These are phyloP conservation scores for Bryconaethiops microstoma DNA, from an alignment of 2,797 vertebrate species.

Conservation along the genomic window DNA sequence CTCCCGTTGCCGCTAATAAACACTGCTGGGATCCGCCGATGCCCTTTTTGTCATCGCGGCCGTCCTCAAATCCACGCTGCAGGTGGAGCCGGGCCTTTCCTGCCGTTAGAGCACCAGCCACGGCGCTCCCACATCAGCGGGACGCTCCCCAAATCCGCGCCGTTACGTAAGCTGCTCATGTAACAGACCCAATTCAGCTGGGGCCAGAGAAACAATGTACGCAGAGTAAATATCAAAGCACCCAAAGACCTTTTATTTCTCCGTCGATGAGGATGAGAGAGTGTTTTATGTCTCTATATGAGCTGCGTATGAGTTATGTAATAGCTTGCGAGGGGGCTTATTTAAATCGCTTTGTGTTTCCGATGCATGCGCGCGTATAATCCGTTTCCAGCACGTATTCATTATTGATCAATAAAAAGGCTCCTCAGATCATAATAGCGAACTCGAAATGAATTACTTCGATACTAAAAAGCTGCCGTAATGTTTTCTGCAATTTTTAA, in stretches of 20 bases:
- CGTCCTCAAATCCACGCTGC: slow-evolving; percentile 43
- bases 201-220: slow-evolving; percentile 52
- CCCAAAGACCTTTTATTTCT: slow-evolving; percentile 39
- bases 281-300: slow-evolving; percentile 30
- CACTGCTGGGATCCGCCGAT: slow-evolving; percentile 54
- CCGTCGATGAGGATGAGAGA: slow-evolving; percentile 20
- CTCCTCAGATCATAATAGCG: background rate
- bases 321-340: background rate
- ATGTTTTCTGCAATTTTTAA: no score
- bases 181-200: slow-evolving; percentile 45
- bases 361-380: background rate
- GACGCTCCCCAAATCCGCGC: background rate
- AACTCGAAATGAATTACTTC: no score
- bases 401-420: no score
- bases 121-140: background rate
- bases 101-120: slow-evolving; percentile 2
- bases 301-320: slow-evolving; percentile 6
- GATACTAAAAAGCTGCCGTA: no score
- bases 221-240: slow-evolving; percentile 33
- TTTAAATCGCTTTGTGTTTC: background rate
- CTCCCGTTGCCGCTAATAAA: slow-evolving; percentile 28
- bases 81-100: slow-evolving; percentile 20
- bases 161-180: slow-evolving; percentile 67
- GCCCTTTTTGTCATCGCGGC: slow-evolving; percentile 43
- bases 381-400: background rate